phyloP scores from a whole-genome alignment of 2,888 invertebrate genomes.

The Steinernema scapterisci region DNA sequence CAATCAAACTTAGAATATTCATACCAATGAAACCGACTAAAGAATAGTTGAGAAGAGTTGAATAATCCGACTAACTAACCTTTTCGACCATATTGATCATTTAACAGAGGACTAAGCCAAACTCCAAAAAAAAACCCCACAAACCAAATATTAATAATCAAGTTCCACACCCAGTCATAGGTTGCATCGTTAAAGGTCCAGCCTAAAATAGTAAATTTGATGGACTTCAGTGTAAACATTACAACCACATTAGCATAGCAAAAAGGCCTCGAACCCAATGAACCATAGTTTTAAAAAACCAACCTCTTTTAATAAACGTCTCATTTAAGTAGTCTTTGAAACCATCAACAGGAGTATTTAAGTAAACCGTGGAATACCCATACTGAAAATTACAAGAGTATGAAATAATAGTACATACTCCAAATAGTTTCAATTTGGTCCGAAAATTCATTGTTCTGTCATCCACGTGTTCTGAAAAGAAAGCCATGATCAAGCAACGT shows the following conservation, averaged over 20 bases:
- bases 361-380: slow-evolving; percentile 57
- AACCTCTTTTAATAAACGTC: slow-evolving; percentile 31
- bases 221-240: no score
- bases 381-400: slow-evolving; percentile 56
- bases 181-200: slow-evolving; percentile 42
- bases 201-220: slow-evolving; percentile 20
- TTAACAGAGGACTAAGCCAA: slow-evolving; percentile 55
- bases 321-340: slow-evolving; percentile 45
- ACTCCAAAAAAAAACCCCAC: slow-evolving; percentile 58
- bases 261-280: no score
- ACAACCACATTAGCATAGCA: no score
- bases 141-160: slow-evolving; percentile 59
- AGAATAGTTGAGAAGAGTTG: slow-evolving; percentile 33
- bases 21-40: slow-evolving; percentile 53
- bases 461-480: neutral
- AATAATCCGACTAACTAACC: no score
- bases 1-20: slow-evolving; percentile 46
- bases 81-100: slow-evolving; percentile 57
- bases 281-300: neutral
- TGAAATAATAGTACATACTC: slow-evolving; percentile 43
- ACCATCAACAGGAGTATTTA: slow-evolving; percentile 56
- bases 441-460: neutral
- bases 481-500: no score
- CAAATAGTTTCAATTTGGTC: slow-evolving; percentile 21
- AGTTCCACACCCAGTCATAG: slow-evolving; percentile 51